Evolutionary conservation across 2,888 invertebrate species (phyloP).

Genomic region (Desoria tigrina): DNA sequence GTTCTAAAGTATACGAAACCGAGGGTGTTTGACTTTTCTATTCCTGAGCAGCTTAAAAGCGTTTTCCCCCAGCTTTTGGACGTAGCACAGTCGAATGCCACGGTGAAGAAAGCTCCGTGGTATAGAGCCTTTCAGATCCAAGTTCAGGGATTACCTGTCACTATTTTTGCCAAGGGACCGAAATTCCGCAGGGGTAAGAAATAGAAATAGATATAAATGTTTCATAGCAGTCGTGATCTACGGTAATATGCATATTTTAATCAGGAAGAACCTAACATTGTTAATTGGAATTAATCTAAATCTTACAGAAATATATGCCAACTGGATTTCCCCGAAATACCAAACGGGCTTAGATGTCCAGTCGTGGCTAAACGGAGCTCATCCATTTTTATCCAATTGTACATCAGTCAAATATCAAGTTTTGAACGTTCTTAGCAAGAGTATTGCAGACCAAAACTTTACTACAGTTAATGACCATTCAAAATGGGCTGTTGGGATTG

Average conservation of each 20-base stretch:
- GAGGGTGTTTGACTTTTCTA: constrained; percentile 67
- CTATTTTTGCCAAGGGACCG: constrained; percentile 40
- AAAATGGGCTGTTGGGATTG: constrained; percentile 57
- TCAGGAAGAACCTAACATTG: not conserved
- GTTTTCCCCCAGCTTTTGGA: constrained; percentile 59
- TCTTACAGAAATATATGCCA: constrained; percentile 73
- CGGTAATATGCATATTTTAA: not conserved
- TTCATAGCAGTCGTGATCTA: no score
- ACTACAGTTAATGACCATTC: constrained; percentile 57
- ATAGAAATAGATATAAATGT: no score
- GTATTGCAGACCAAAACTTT: constrained; percentile 42
- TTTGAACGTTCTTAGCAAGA: constrained; percentile 40
- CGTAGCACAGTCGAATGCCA: not conserved
- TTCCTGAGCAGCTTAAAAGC: constrained; percentile 64
- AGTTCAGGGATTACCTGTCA: constrained; percentile 9
- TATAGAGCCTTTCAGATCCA: not conserved
- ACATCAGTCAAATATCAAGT: constrained; percentile 48
- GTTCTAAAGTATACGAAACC: constrained; percentile 80
- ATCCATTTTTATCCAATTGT: constrained; percentile 77
- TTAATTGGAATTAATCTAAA: not conserved
- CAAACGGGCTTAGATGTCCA: constrained; percentile 74
- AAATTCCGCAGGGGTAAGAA: not conserved
- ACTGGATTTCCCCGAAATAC: constrained; percentile 73
- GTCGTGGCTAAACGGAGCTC: constrained; percentile 82
- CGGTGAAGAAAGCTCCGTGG: constrained; percentile 4